phyloP scores from a whole-genome alignment of 2,113 vertebrate genomes.

The Callipepla squamata region DNA sequence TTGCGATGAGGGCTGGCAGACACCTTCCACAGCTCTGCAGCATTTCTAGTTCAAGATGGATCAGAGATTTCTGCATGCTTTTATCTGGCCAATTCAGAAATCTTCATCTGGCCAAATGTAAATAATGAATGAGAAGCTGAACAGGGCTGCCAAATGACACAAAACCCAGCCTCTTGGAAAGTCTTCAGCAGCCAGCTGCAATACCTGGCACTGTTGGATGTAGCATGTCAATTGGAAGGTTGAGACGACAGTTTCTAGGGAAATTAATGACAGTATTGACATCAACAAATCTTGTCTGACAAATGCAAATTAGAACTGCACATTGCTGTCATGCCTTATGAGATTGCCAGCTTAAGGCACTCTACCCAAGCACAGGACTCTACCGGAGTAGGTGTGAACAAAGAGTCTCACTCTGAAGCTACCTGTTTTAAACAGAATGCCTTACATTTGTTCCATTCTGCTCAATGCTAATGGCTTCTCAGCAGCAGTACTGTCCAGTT shows the following conservation, averaged over 20 bases:
- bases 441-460: background rate
- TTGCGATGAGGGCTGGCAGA: background rate
- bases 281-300: background rate
- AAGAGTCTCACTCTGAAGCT: constrained; percentile 2
- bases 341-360: background rate
- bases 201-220: background rate
- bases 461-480: background rate
- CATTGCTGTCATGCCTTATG: constrained; percentile 9
- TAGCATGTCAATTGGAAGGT: background rate
- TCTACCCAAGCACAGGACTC: background rate
- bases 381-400: background rate
- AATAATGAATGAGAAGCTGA: background rate
- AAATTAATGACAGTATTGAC: background rate
- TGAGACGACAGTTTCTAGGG: background rate
- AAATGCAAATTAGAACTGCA: background rate
- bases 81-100: background rate
- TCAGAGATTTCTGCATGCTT: background rate
- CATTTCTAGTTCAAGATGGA: background rate
- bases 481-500: background rate
- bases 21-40: background rate
- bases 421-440: background rate
- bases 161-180: background rate
- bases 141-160: background rate
- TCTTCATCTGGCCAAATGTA: background rate
- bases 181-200: background rate